phyloP scores from a whole-genome alignment of 35 echinoderm and acorn worm species.

The Amphiura filiformis region DNA sequence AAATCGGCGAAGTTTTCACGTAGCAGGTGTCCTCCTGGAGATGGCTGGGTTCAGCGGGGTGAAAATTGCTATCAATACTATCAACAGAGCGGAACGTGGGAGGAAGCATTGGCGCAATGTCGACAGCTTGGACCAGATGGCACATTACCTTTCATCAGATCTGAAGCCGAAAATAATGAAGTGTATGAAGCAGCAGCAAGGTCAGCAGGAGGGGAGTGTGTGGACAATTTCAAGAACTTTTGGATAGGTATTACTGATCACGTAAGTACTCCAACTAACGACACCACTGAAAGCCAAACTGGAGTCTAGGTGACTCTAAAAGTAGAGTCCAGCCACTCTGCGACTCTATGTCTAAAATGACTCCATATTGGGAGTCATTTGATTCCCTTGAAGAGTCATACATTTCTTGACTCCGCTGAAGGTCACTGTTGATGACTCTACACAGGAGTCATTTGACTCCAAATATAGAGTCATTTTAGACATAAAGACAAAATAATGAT shows the following conservation, averaged over 20 bases:
- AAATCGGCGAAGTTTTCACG: background rate
- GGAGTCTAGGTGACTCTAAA: too few species aligned
- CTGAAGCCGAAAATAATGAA: background rate
- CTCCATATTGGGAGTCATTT: too few species aligned
- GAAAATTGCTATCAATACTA: background rate
- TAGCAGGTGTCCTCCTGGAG: background rate
- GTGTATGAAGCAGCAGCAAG: background rate
- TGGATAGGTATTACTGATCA: background rate
- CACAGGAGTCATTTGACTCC: too few species aligned
- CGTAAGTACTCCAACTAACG: background rate
- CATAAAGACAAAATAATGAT: too few species aligned
- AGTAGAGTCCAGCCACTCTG: too few species aligned
- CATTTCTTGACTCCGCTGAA: too few species aligned
- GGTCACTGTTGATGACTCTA: too few species aligned
- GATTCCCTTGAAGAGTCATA: too few species aligned
- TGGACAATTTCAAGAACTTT: background rate
- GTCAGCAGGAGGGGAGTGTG: background rate
- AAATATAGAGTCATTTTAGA: too few species aligned
- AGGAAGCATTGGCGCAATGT: background rate
- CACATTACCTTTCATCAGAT: background rate
- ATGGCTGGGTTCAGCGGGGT: background rate
- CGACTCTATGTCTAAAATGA: too few species aligned
- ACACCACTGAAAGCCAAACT: too few species aligned
- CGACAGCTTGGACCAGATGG: background rate
- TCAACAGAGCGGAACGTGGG: background rate